A percentile compares a stretch with the other conserved stretches of the same genome.
These are phyloP conservation scores for Polypterus bichir DNA, from an alignment of 2,113 vertebrate genomes.

Conservation along the genomic window DNA sequence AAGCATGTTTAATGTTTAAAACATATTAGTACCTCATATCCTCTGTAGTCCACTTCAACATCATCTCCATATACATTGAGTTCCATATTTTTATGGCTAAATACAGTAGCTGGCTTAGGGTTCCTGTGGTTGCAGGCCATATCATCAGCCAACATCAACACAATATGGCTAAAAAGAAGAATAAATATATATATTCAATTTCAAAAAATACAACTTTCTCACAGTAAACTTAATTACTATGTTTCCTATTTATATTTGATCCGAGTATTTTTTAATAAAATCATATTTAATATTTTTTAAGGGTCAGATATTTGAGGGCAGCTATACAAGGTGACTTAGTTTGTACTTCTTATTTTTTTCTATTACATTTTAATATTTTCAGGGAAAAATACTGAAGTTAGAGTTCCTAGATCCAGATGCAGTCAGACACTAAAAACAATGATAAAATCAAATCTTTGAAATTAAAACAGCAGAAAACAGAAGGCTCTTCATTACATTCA, in stretches of 20 bases:
- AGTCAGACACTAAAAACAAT: background rate
- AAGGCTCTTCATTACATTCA: background rate
- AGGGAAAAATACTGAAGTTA: too few relatives aligned
- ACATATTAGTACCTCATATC: conserved; percentile 69
- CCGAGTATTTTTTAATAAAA: too few relatives aligned
- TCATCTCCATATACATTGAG: conserved; percentile 95
- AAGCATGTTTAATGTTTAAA: background rate
- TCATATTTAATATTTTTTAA: too few relatives aligned
- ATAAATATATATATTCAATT: background rate
- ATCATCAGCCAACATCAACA: conserved; percentile 94
- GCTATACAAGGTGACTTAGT: too few relatives aligned
- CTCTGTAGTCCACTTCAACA: conserved; percentile 94
- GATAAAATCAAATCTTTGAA: background rate
- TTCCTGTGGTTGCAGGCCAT: conserved; percentile 97
- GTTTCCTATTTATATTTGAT: too few relatives aligned
- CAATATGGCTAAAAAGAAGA: conserved; percentile 67
- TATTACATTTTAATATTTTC: too few relatives aligned
- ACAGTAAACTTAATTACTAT: too few relatives aligned
- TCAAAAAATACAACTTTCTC: background rate
- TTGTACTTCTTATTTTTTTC: too few relatives aligned
- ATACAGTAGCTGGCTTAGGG: conserved; percentile 92
- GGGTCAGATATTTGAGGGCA: too few relatives aligned
- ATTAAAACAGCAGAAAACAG: background rate
- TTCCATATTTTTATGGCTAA: conserved; percentile 97
- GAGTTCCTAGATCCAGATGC: too few relatives aligned